These are phyloP conservation scores for Halichondria panicea DNA, from an alignment of 37 sponge, comb jelly and placozoan species.

Conservation along the genomic window DNA sequence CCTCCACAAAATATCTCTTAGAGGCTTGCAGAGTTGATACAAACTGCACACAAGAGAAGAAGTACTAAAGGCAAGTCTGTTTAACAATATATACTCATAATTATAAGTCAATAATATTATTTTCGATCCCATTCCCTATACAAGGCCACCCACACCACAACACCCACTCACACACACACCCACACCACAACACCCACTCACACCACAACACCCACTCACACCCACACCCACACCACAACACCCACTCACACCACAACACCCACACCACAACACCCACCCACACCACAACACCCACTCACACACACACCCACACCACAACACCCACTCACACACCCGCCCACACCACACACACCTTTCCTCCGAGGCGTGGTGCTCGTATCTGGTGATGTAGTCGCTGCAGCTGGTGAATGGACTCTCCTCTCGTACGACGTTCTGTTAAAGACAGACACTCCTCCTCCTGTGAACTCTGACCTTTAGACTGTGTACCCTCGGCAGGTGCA, in stretches of 20 bases:
- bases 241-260: not conserved
- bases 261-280: not conserved
- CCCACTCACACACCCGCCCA: not conserved
- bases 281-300: not conserved
- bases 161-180: not conserved
- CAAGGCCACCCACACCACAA: not conserved
- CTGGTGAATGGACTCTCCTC: constrained; percentile 15
- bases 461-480: too few species aligned
- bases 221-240: constrained; percentile 4
- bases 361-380: constrained; percentile 23
- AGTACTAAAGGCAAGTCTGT: not conserved
- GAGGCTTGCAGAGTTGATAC: constrained; percentile 9
- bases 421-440: too few species aligned
- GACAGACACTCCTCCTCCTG: too few species aligned
- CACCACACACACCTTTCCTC: constrained; percentile 14
- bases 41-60: constrained; percentile 5
- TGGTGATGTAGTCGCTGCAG: constrained; percentile 35
- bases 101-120: not conserved
- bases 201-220: not conserved
- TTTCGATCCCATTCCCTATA: not conserved
- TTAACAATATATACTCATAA: not conserved
- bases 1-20: constrained; percentile 12
- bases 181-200: not conserved
- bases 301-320: not conserved
- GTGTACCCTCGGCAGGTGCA: too few species aligned